Percentiles rank a stretch among this genome's conserved stretches.
Conservation (phyloP, 1,140 invertebrate genomes). For the Radopholus similis region DNA sequence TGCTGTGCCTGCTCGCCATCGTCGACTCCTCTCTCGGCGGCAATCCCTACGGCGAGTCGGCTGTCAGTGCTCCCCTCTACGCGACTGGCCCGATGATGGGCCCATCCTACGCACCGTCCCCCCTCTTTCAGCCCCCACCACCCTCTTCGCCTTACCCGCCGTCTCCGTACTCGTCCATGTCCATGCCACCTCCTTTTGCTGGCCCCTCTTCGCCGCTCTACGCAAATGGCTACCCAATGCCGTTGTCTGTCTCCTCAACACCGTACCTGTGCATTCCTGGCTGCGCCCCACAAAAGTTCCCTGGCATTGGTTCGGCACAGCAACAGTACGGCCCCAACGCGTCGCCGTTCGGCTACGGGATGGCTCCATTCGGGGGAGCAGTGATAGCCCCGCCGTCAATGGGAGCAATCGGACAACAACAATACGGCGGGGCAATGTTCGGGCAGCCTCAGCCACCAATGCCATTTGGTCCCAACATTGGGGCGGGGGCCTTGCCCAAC, state of each 20-base stretch:
- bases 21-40: neutral
- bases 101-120: no score
- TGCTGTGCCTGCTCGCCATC: neutral
- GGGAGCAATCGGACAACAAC: neutral
- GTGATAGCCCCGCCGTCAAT: neutral
- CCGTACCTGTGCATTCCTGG: neutral
- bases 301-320: neutral
- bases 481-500: neutral
- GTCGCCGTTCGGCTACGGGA: slow-evolving; percentile 12
- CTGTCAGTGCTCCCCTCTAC: no score
- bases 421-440: neutral
- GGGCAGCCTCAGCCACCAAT: neutral
- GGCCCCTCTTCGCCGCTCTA: neutral
- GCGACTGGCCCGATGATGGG: no score
- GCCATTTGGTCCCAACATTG: neutral
- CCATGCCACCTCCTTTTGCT: neutral
- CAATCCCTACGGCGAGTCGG: neutral
- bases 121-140: neutral
- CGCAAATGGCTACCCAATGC: slow-evolving; percentile 1
- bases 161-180: neutral
- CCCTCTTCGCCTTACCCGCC: neutral
- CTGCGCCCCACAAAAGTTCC: neutral
- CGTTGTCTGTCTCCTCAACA: neutral
- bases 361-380: neutral
- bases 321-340: neutral